A percentile compares a stretch with the other conserved stretches of the same genome.
Evolutionary conservation across 2,797 vertebrate genomes (phyloP).

Genomic region (Brachymystax lenok): DNA sequence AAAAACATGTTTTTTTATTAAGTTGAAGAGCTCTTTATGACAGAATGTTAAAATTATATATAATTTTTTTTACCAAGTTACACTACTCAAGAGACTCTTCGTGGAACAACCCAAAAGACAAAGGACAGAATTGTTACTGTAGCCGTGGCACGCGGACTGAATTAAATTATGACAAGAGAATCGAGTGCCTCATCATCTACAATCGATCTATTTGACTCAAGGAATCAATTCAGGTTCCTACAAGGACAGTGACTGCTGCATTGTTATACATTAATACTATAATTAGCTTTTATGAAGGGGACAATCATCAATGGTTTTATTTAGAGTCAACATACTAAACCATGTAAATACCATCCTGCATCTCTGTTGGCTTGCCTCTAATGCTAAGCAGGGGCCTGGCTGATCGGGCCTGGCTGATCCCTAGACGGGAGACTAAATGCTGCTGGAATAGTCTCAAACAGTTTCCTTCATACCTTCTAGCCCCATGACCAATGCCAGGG

Average conservation of each 20-base stretch:
- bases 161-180: background rate
- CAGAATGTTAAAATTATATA: too few species aligned
- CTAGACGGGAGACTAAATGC: background rate
- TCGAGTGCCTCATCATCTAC: background rate
- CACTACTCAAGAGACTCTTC: too few species aligned
- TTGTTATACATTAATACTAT: background rate
- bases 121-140: slow-evolving; percentile 1
- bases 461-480: background rate
- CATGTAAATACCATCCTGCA: background rate
- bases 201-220: background rate
- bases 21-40: too few species aligned
- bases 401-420: background rate
- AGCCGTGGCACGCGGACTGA: background rate
- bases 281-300: background rate
- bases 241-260: background rate
- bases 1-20: too few species aligned
- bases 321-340: background rate
- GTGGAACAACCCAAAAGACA: background rate
- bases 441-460: background rate
- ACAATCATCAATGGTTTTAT: background rate
- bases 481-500: background rate
- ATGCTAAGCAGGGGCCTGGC: background rate
- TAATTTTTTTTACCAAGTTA: too few species aligned
- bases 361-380: background rate
- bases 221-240: background rate